These are phyloP conservation scores for Chymomyza procnemis DNA, from an alignment of 2,888 invertebrate species.

Conservation along the genomic window DNA sequence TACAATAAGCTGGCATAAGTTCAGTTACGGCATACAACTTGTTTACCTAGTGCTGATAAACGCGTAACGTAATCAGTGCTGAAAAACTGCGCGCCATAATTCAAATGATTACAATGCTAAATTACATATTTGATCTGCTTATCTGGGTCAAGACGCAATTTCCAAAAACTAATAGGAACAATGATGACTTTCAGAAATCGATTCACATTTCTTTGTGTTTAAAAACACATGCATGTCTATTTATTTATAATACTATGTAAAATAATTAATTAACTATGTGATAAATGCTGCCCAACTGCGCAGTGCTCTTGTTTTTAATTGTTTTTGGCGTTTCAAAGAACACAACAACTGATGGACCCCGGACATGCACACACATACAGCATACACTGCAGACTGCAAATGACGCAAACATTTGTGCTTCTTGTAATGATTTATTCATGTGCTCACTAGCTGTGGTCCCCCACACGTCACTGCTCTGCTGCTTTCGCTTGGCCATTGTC, in stretches of 20 bases:
- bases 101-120: not conserved
- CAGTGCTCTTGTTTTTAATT: slow-evolving; percentile 5
- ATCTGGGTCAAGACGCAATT: not conserved
- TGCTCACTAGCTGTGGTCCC: slow-evolving; percentile 23
- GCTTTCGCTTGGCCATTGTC: not conserved
- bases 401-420: slow-evolving; percentile 63
- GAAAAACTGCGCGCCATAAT: not conserved
- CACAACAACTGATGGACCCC: slow-evolving; percentile 3
- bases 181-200: not conserved
- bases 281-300: slow-evolving; percentile 26
- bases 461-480: not conserved
- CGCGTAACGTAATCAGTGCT: not conserved
- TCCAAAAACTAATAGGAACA: not conserved
- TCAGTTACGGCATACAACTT: not conserved
- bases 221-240: not conserved
- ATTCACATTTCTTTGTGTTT: too few species aligned
- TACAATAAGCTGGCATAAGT: too few species aligned
- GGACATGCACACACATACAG: slow-evolving; percentile 7
- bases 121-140: not conserved
- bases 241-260: not conserved
- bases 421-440: slow-evolving; percentile 66
- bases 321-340: slow-evolving; percentile 18
- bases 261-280: slow-evolving; percentile 42
- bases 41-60: not conserved
- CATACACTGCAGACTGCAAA: slow-evolving; percentile 40